phyloP scores from a whole-genome alignment of 2,888 invertebrate genomes.

The Cheilosia grossa region DNA sequence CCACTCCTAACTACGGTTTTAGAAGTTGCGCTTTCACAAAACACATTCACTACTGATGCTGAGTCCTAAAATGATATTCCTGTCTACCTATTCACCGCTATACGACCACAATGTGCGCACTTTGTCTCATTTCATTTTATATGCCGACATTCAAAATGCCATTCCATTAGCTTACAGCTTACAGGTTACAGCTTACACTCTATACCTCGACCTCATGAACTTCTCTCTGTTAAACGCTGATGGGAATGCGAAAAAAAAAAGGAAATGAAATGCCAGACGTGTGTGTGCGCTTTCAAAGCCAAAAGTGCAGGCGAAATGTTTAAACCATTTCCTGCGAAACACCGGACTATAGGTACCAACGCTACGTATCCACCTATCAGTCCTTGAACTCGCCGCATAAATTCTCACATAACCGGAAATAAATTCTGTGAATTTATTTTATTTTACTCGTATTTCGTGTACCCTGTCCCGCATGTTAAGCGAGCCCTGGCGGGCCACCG shows the following conservation, averaged over 20 bases:
- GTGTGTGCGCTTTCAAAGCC: conserved; percentile 21
- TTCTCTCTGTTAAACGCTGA: conserved; percentile 57
- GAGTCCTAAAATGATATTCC: conserved; percentile 43
- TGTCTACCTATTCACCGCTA: conserved; percentile 2
- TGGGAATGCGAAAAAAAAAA: background rate
- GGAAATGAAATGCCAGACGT: conserved; percentile 44
- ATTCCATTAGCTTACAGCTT: conserved; percentile 64
- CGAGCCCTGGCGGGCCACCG: background rate
- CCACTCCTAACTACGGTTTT: conserved; percentile 14
- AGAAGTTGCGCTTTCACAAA: conserved; percentile 21
- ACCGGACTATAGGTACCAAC: conserved; percentile 11
- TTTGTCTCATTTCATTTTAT: conserved; percentile 62
- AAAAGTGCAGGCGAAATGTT: conserved; percentile 55
- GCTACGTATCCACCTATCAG: conserved; percentile 26
- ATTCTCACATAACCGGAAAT: conserved; percentile 74
- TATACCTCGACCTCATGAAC: conserved; percentile 45
- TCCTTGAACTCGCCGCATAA: conserved; percentile 65
- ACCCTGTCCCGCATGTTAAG: conserved; percentile 35
- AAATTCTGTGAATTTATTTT: conserved; percentile 72
- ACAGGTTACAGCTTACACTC: background rate
- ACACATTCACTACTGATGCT: conserved; percentile 42
- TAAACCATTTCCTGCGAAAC: conserved; percentile 54
- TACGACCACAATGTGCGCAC: conserved; percentile 40
- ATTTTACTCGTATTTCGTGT: conserved; percentile 36
- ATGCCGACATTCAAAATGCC: conserved; percentile 52